Evolutionary conservation across 2,888 invertebrate genomes (phyloP), one percentile per base, ranked within the genome.

Genomic region (Abrostola tripartita): DNA sequence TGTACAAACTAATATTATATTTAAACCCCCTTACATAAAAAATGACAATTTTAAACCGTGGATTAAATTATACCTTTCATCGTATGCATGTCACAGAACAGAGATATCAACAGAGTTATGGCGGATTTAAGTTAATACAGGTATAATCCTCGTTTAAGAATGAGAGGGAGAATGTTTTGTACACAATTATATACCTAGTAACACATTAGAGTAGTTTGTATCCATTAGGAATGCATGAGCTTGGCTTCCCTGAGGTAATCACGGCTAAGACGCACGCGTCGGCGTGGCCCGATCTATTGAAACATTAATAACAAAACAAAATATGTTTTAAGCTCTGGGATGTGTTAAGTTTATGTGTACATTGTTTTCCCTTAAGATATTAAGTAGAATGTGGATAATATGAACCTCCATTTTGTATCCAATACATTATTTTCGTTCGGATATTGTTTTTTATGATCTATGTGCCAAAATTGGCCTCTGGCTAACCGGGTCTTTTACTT

Each of bases 291-390:
- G 35, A 64, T 56, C 65, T 68, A 74, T 74, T 78, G 68, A 79
- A 79, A 79, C 65, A 79, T 76, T 74, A 50, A 76, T 70, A 65
- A 65, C 66, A 52, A 63, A 63, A 73, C 60, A 68, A 72, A 69
- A 75, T 66, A 72, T 75, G 52, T 65, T 70, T 65, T 61, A 58
- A 69, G 74, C 49, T 44, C 7, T 7, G 14, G 2, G 2, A 37
- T 59, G 47, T 14, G 47, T 64, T 63, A 40, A 53, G 7, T 51
- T 61, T 55, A 11, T 49, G 14, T 49, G 11, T 52, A 4, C 41
- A 10, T 38, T 37, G 12, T 56, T 42, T 38, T 58, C 14, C 55
- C 37, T 36, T 12, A 14, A 14, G 62, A 37, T 41, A 52, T 52
- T 14, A 14, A 9, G n/a, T 10, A 37, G 10, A 52, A 42, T 12